Evolutionary conservation across 2,797 vertebrate species (phyloP).

Genomic region (Lophotriccus pileatus): DNA sequence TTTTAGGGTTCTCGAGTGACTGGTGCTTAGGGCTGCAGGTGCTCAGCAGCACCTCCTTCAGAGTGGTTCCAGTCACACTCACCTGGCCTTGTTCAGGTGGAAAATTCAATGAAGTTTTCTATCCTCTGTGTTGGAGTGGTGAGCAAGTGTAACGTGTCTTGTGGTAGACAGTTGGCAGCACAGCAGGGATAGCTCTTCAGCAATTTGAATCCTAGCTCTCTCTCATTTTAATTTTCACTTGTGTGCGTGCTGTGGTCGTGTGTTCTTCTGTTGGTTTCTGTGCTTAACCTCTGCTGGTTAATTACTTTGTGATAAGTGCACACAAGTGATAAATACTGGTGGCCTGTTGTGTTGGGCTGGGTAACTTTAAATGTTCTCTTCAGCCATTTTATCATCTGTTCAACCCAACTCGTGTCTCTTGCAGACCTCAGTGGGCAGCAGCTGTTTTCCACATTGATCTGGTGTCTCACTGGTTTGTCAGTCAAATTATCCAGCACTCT

Average conservation of each 20-base stretch:
- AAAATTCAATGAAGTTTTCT: background rate
- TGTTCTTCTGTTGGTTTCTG: background rate
- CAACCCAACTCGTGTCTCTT: accelerated
- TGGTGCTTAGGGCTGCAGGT: background rate
- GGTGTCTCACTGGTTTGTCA: background rate
- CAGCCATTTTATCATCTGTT: background rate
- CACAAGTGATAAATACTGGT: background rate
- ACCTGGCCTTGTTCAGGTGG: background rate
- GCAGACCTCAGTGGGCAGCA: background rate
- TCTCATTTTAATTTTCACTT: background rate
- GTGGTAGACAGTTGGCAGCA: background rate
- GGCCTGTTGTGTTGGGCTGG: background rate
- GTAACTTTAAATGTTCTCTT: background rate
- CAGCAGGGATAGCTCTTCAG: background rate
- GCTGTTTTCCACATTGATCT: background rate
- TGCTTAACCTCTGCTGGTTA: background rate
- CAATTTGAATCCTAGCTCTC: background rate
- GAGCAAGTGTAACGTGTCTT: background rate
- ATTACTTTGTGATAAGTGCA: background rate
- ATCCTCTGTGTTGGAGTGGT: background rate
- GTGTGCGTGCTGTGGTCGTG: accelerated
- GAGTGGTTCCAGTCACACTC: background rate
- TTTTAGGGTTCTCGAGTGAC: background rate
- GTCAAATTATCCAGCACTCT: background rate
- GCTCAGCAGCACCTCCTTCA: background rate